phyloP scores from a whole-genome alignment of 2,888 invertebrate genomes.

The Abrostola tripartita region DNA sequence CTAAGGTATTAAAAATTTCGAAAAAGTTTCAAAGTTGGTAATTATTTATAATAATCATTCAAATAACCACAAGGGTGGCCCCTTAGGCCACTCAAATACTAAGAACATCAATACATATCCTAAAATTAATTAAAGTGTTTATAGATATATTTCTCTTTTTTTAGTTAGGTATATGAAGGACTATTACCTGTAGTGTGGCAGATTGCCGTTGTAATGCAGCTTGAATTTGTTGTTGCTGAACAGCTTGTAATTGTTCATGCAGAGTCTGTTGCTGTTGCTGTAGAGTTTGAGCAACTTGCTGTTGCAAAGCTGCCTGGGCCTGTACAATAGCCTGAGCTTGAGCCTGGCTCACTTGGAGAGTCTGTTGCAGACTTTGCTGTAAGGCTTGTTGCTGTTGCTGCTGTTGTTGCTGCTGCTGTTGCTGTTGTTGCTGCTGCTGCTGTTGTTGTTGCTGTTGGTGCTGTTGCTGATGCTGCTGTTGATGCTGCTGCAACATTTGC shows the following conservation, averaged over 20 bases:
- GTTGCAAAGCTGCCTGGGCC: conserved; percentile 82
- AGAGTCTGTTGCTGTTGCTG: conserved; percentile 84
- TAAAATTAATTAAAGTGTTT: no score
- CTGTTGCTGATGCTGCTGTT: conserved; percentile 67
- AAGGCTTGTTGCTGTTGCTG: conserved; percentile 71
- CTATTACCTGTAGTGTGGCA: conserved; percentile 82
- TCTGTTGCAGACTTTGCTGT: conserved; percentile 79
- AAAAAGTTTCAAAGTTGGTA: no score
- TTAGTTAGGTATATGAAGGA: no score
- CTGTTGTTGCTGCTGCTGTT: conserved; percentile 67
- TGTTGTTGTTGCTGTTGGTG: conserved; percentile 70
- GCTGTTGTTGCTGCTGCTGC: conserved; percentile 68
- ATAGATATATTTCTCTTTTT: no score
- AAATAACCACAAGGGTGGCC: no score
- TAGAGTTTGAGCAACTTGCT: conserved; percentile 82
- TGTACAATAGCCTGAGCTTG: conserved; percentile 84
- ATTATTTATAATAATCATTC: no score
- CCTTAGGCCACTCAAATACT: no score
- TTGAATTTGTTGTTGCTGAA: conserved; percentile 85
- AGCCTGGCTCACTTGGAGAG: conserved; percentile 81
- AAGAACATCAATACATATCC: no score
- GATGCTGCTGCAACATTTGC: conserved; percentile 69
- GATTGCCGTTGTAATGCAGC: conserved; percentile 84
- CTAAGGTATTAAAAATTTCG: no score
- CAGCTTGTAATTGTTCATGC: conserved; percentile 84